phyloP scores from a whole-genome alignment of 2,888 invertebrate species.

The Zootermopsis nevadensis region DNA sequence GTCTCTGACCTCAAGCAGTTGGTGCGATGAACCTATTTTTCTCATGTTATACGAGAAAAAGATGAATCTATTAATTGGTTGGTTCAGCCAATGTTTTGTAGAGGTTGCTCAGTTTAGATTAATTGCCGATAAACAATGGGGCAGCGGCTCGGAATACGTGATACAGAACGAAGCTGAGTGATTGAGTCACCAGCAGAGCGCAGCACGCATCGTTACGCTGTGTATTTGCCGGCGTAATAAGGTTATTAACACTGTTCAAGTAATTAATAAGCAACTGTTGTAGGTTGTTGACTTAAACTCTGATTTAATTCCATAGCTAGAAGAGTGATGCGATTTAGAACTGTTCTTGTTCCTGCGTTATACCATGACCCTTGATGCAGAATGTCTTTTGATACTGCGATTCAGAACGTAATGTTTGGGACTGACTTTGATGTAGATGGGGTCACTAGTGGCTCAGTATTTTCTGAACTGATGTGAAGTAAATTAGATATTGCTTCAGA shows the following conservation, averaged over 20 bases:
- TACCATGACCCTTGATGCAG: background rate
- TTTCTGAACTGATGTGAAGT: too few species aligned
- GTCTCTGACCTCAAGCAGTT: slow-evolving; percentile 29
- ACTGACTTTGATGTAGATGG: background rate
- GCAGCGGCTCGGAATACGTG: slow-evolving; percentile 22
- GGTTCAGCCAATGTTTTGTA: slow-evolving; percentile 17
- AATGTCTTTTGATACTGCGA: background rate
- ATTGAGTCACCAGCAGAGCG: slow-evolving; percentile 37
- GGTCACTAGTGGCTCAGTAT: background rate
- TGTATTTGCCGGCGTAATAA: slow-evolving; percentile 23
- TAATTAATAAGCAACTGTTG: slow-evolving; percentile 1
- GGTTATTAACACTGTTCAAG: slow-evolving; percentile 26
- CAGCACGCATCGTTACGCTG: slow-evolving; percentile 13
- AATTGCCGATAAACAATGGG: slow-evolving; percentile 42
- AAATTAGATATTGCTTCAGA: too few species aligned
- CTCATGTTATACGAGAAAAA: slow-evolving; percentile 37
- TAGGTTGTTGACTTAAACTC: background rate
- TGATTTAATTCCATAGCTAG: background rate
- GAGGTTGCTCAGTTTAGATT: slow-evolving; percentile 38
- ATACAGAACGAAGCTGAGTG: slow-evolving; percentile 19
- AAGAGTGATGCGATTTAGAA: background rate
- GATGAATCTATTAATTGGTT: slow-evolving; percentile 48
- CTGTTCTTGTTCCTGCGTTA: background rate
- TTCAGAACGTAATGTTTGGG: background rate
- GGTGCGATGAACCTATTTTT: slow-evolving; percentile 34